Base-by-base conservation (phyloP, 2,888 invertebrate genomes). In the Terebella lapidaria region DNA sequence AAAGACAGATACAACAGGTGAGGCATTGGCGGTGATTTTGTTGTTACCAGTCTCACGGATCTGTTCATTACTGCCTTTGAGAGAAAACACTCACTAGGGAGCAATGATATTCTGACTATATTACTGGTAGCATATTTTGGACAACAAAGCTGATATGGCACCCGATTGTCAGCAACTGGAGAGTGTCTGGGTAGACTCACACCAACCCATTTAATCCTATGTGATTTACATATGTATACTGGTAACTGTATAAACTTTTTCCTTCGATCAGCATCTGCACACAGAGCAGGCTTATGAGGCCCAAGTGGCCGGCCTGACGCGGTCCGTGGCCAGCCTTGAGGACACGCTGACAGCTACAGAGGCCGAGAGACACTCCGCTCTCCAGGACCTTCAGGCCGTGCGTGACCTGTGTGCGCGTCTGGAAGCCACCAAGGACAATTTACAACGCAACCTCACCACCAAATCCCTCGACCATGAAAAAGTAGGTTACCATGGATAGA, bases 331-430 rank as follows among this genome's bases (percentile, higher is more conserved):
- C 4, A 70, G 72, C 57, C 66, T 80, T 58, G 79, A 80, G 67
- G 75, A 75, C 46, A 72, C 71, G 46, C 65, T 78, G 22, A 64
- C 73, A 4, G 65, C 70, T 52, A 66, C 70, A 3, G 76, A 78
- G 61, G 73, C 76, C 22, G 79, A 81, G 29, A 79, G 75, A 67
- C 73, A 76, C 58, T 69, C 69, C n/a, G 62, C 78, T 4, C 67
- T 75, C 29, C 70, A 72, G 30, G 81, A 81, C 62, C 66, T 81
- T 46, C 70, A 74, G 0, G 75, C 80, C 5, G 73, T 78, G 1
- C 69, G 79, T 27, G 79, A 81, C 63, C 72, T 80, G 25, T 78
- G 78, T 64, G 70, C 76, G 20, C 68, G 74, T 29, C 71, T 81
- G 10, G 81, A 81, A 67, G 71, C 71, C 0, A 71, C 71, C 27